Evolutionary conservation across 2,888 invertebrate genomes (phyloP).

Genomic region (Craniophora ligustri): DNA sequence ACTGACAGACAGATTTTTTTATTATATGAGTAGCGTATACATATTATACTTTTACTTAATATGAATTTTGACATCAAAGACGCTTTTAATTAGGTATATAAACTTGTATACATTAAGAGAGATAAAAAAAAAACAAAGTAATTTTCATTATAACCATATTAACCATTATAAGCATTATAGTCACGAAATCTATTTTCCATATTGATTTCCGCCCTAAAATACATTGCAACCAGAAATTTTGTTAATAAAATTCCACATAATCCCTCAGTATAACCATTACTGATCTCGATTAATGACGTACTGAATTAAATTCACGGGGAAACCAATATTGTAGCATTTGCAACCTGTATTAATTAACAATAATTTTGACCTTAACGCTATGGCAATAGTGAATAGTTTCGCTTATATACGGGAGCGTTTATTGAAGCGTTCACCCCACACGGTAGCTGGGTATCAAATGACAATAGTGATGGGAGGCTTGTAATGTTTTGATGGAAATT

Average conservation of each 20-base stretch:
- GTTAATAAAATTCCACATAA: conserved; percentile 80
- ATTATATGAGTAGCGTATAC: too few relatives aligned
- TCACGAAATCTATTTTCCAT: conserved; percentile 43
- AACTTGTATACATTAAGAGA: too few relatives aligned
- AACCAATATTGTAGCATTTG: conserved; percentile 79
- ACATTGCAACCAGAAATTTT: conserved; percentile 64
- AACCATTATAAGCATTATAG: too few relatives aligned
- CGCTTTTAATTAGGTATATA: too few relatives aligned
- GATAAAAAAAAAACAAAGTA: too few relatives aligned
- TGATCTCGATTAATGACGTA: conserved; percentile 82
- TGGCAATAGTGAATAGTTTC: conserved; percentile 63
- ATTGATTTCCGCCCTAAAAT: conserved; percentile 56
- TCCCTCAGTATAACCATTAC: conserved; percentile 73
- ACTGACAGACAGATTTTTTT: too few relatives aligned
- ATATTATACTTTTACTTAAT: too few relatives aligned
- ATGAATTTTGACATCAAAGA: too few relatives aligned
- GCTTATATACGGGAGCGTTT: conserved; percentile 38
- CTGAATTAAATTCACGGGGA: conserved; percentile 82
- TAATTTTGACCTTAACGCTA: conserved; percentile 62
- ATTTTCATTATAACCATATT: too few relatives aligned
- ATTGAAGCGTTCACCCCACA: conserved; percentile 61
- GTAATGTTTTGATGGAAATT: conserved; percentile 17
- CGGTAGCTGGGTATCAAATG: conserved; percentile 78
- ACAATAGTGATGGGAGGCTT: conserved; percentile 53
- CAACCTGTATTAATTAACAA: conserved; percentile 56